Base-by-base conservation (phyloP, 1,140 invertebrate genomes). In the Charaxes varanes region DNA sequence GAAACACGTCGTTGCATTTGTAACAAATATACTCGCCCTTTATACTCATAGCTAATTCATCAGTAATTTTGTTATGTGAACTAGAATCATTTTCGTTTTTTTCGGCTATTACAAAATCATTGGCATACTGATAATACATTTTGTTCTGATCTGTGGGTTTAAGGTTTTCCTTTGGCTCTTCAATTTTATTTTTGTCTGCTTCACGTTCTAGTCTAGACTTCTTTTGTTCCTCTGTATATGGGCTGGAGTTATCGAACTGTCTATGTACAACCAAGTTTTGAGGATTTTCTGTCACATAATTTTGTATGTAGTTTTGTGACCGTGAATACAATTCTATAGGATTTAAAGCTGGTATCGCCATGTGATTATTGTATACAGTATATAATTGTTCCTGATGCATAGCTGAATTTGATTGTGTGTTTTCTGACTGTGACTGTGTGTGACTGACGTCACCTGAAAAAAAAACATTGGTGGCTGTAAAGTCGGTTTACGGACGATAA, bases 11-110 rank as follows among this genome's bases (percentile, higher is more conserved):
- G 6, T 63, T 67, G 19, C 79, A 83, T 41, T 78, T 76, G 26
- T 68, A 81, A 50, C 79, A 83, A 2, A 53, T 32, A 24, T 78
- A 81, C 16, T 78, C 68, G 0, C 79, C 79, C 45, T 70, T 81
- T 3, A 83, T 81, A 43, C 63, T 70, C 53, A 71, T 57, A 0
- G 60, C 44, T 7, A 63, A 12, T 4, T 79, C 71, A 7, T 69
- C 65, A 0, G 23, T 24, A 10, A 68, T 36, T 43, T 77, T 74
- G 48, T 60, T 70, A n/a, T 63, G 49, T 0, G 41, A 45, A 21
- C 34, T 57, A 0, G 58, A 43, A 49, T 76, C 64, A 15, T 62
- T 72, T n/a, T 74, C 71, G 42, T 48, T 68, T 28, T 78, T 78
- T 3, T 69, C 59, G 2, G 33, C 11, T n/a, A 33, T 31, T 10